Base-by-base conservation (phyloP, 2,797 vertebrate species). In the Onychomys arenicola region DNA sequence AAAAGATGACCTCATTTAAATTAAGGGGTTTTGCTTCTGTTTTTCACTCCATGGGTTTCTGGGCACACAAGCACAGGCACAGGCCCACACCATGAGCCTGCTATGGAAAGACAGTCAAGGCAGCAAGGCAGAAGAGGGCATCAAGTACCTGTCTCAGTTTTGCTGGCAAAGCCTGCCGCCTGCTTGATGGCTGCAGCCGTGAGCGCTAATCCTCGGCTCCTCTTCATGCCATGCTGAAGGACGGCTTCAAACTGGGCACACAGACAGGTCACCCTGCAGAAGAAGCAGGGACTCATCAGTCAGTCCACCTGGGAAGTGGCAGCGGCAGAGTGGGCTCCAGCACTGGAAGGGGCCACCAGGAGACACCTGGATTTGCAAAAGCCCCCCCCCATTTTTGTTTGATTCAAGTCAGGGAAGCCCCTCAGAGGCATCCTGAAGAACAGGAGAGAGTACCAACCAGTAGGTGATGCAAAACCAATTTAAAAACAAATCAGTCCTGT, bases 201-300 rank as follows among this genome's bases (percentile, higher is more conserved):
- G 93, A 99, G 98, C 0, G 99, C 99, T 93, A 99, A 96, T 6
- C 99, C 99, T 49, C 99, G 98, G 95, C 98, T 99, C 98, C 99
- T 99, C 98, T 98, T 99, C 98, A 99, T 98, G 75, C 99, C 99
- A 17, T 99, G 99, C 98, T 99, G 99, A 93, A 99, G 98, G 95
- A 99, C 99, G 0, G 99, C 99, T 97, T 99, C 99, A 96, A 99
- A 99, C 99, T 99, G 99, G 96, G 99, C 99, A 49, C 99, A 99
- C 90, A 99, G 98, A 96, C 99, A 99, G 95, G 99, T 99, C 80
- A 99, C 99, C 98, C 99, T 99, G 99, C 92, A 95, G 98, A n/a
- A 97, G 95, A 61, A 98, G 40, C 97, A 96, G 37, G 1, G 32
- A 63, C 0, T 34, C 43, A 91, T 98, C 96, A 97, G 57, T 98